phyloP scores from a whole-genome alignment of 2,888 invertebrate genomes.

The Netelia virgata region DNA sequence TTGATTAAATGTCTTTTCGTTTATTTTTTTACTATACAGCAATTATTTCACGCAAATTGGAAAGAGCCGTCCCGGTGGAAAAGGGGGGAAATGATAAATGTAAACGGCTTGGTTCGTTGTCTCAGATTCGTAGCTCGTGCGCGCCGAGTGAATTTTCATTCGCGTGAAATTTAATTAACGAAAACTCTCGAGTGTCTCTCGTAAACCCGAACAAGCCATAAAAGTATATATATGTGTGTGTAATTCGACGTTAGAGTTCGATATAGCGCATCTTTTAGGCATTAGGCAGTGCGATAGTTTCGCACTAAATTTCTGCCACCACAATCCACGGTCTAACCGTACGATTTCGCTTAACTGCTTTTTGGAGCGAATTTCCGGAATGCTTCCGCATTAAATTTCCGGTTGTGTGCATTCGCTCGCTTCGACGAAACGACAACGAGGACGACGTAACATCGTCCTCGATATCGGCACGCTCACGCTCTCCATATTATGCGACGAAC shows the following conservation, averaged over 20 bases:
- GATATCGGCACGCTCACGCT: not conserved
- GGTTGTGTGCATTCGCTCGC: slow-evolving; percentile 10
- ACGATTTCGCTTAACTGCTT: slow-evolving; percentile 26
- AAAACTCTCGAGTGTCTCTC: slow-evolving; percentile 21
- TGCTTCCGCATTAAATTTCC: slow-evolving; percentile 43
- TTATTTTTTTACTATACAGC: not conserved
- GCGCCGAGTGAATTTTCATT: slow-evolving; percentile 25
- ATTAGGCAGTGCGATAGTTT: slow-evolving; percentile 7
- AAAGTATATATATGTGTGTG: not conserved
- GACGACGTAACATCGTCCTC: slow-evolving; percentile 20
- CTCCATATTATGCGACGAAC: not conserved
- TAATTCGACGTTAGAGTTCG: not conserved
- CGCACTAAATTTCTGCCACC: slow-evolving; percentile 27
- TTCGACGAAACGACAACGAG: not conserved
- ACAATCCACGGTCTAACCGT: not conserved
- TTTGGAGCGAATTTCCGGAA: slow-evolving; percentile 54
- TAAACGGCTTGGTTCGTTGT: not conserved
- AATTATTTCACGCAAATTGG: not conserved
- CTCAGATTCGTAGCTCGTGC: not conserved
- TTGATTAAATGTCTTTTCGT: not conserved
- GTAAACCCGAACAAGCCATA: not conserved
- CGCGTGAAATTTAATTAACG: slow-evolving; percentile 45
- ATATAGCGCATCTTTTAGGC: slow-evolving; percentile 22
- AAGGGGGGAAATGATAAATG: not conserved
- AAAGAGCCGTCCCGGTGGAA: not conserved